Percentiles rank a stretch among this genome's conserved stretches.
Evolutionary conservation across 2,113 vertebrate species (phyloP).

Genomic region (Furnarius figulus): DNA sequence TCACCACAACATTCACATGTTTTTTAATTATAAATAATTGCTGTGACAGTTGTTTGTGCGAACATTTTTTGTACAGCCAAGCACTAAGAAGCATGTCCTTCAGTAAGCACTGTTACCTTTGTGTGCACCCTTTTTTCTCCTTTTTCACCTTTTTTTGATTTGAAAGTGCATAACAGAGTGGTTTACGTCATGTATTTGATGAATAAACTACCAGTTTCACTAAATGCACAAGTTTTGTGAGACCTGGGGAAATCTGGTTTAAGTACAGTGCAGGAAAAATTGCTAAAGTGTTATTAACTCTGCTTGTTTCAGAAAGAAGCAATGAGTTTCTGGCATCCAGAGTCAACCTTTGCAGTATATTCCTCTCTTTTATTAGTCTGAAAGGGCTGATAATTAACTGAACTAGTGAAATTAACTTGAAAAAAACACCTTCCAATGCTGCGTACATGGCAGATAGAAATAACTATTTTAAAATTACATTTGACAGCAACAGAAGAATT

Average conservation of each 20-base stretch:
- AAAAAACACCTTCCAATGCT: background rate
- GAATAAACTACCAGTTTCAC: constrained; percentile 25
- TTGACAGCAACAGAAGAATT: background rate
- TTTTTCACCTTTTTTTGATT: constrained; percentile 16
- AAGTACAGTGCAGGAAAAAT: constrained; percentile 37
- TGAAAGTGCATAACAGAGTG: constrained; percentile 9
- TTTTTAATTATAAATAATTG: constrained; percentile 78
- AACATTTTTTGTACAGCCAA: constrained; percentile 57
- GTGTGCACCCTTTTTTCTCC: background rate
- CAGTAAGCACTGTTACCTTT: constrained; percentile 44
- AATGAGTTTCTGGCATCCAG: background rate
- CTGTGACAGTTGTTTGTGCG: constrained; percentile 65
- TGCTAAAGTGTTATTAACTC: background rate
- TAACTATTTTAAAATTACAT: background rate
- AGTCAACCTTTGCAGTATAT: background rate
- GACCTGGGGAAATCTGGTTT: constrained; percentile 6
- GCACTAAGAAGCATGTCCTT: constrained; percentile 48
- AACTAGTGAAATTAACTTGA: background rate
- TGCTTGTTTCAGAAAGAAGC: constrained; percentile 17
- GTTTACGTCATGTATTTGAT: constrained; percentile 27
- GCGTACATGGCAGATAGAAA: background rate
- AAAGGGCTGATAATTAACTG: background rate
- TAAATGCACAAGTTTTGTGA: constrained; percentile 13
- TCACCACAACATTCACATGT: constrained; percentile 70
- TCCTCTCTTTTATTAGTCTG: background rate